Percentiles rank a stretch among this genome's conserved stretches.
Conservation (phyloP, 2,113 vertebrate genomes). For the Marcusenius ussheri region DNA sequence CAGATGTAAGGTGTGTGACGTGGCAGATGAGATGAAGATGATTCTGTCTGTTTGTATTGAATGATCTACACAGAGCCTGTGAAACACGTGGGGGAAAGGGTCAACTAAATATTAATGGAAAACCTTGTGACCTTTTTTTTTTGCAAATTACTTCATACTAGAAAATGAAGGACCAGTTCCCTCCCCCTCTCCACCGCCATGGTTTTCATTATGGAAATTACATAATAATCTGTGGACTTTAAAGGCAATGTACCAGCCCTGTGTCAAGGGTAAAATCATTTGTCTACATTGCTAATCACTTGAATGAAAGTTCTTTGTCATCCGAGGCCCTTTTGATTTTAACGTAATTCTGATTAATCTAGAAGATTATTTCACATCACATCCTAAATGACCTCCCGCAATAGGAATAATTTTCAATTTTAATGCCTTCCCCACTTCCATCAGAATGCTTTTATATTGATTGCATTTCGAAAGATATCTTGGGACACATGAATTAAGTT, state of each 20-base stretch:
- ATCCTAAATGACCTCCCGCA: neutral
- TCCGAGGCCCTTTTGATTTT: slow-evolving; percentile 11
- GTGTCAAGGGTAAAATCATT: neutral
- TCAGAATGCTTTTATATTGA: neutral
- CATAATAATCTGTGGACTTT: slow-evolving; percentile 16
- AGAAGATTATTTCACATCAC: slow-evolving; percentile 9
- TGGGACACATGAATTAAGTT: neutral
- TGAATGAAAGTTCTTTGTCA: slow-evolving; percentile 4
- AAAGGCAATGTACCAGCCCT: slow-evolving; percentile 10
- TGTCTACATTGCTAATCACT: slow-evolving; percentile 12
- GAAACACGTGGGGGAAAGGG: neutral
- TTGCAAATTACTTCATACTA: slow-evolving; percentile 3
- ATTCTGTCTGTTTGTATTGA: neutral
- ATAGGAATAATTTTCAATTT: slow-evolving; percentile 12
- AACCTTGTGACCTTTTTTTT: neutral
- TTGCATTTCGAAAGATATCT: neutral
- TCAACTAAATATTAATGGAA: slow-evolving; percentile 17
- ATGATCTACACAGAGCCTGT: neutral
- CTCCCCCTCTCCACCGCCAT: neutral
- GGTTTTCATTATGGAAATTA: slow-evolving; percentile 15
- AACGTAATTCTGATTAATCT: slow-evolving; percentile 6
- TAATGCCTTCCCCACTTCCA: slow-evolving; percentile 1
- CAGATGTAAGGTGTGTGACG: neutral
- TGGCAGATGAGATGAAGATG: neutral
- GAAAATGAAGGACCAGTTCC: neutral